phyloP scores from a whole-genome alignment of 2,888 invertebrate species.

The Temnothorax rugatulus region DNA sequence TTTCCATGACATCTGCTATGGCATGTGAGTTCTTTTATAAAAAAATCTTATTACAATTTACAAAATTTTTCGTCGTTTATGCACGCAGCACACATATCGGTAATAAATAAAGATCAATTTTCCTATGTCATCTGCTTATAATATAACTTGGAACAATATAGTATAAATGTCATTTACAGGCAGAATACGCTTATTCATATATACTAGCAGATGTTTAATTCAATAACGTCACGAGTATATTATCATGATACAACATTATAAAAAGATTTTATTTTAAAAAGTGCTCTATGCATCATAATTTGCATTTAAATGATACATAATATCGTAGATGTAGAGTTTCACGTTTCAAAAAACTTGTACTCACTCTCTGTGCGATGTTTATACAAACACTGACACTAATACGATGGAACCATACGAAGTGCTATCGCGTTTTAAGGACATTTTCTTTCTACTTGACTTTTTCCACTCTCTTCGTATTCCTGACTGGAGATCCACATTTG shows the following conservation, averaged over 20 bases:
- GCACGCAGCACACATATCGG: conserved; percentile 37
- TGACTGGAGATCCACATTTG: conserved; percentile 99
- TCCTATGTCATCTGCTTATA: conserved; percentile 57
- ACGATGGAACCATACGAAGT: conserved; percentile 49
- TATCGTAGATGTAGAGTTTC: conserved; percentile 2
- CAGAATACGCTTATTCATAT: conserved; percentile 61
- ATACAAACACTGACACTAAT: conserved; percentile 61
- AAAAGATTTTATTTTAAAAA: conserved; percentile 47
- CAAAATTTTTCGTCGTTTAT: conserved; percentile 66
- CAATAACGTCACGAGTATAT: conserved; percentile 39
- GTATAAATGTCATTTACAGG: conserved; percentile 48
- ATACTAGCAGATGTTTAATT: conserved; percentile 14
- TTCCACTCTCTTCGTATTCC: conserved; percentile 99
- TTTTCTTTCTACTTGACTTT: conserved; percentile 98
- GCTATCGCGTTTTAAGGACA: conserved; percentile 89
- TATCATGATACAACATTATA: conserved; percentile 48
- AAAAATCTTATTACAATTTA: conserved; percentile 69
- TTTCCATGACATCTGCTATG: conserved; percentile 54
- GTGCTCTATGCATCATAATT: conserved; percentile 23
- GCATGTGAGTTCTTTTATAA: conserved; percentile 67
- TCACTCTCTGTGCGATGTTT: conserved; percentile 45
- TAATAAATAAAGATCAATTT: conserved; percentile 64
- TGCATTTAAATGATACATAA: conserved; percentile 34
- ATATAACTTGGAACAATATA: conserved; percentile 52
- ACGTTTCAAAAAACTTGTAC: conserved; percentile 41